These are phyloP conservation scores for Epistrophella euchroma DNA, from an alignment of 2,888 invertebrate genomes.

Conservation along the genomic window DNA sequence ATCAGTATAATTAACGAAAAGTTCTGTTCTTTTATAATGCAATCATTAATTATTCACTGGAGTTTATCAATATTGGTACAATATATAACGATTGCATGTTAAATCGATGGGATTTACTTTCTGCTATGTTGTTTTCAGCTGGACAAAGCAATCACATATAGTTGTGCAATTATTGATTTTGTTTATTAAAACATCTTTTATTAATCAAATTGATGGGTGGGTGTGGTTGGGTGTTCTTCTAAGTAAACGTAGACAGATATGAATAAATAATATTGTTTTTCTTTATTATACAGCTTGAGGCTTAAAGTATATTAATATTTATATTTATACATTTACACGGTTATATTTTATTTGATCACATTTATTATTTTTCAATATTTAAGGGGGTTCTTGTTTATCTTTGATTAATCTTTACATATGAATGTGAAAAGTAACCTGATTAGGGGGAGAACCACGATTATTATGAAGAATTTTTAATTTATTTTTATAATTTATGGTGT, in stretches of 20 bases:
- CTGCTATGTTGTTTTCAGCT: background rate
- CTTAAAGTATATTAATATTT: background rate
- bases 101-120: constrained; percentile 20
- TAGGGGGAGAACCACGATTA: constrained; percentile 1
- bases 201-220: constrained; percentile 1
- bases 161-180: constrained; percentile 26
- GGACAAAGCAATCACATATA: constrained; percentile 2
- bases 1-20: constrained; percentile 16
- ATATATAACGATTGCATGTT: background rate
- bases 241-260: background rate
- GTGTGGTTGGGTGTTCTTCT: background rate
- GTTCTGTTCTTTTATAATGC: constrained; percentile 22
- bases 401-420: background rate
- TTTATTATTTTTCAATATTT: background rate
- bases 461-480: background rate
- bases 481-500: too few species aligned
- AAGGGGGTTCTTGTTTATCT: background rate
- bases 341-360: background rate
- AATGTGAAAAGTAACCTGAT: background rate
- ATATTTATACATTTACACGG: background rate
- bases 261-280: background rate
- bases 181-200: background rate
- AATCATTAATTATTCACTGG: background rate
- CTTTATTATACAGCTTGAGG: background rate
- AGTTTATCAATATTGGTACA: constrained; percentile 7